Percentiles rank a stretch among this genome's conserved stretches.
phyloP scores from a whole-genome alignment of 2,888 invertebrate species.

The Trissolcus japonicus region DNA sequence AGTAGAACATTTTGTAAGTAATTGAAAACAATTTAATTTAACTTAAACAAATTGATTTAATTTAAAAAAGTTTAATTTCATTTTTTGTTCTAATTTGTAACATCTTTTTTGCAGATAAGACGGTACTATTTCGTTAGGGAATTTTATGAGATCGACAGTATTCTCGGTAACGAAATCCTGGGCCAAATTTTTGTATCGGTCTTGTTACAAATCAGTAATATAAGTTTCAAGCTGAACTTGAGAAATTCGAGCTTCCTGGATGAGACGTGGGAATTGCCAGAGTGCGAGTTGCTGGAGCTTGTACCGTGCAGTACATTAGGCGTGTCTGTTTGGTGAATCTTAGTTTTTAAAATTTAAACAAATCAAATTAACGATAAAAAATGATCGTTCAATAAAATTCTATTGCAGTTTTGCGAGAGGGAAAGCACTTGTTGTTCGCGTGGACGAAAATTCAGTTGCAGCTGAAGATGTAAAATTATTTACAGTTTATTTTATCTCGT shows the following conservation, averaged over 20 bases:
- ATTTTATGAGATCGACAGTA: constrained; percentile 74
- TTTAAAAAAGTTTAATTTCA: too few relatives aligned
- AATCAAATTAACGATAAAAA: neutral
- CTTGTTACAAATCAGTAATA: constrained; percentile 77
- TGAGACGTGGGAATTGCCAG: constrained; percentile 80
- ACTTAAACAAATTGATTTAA: too few relatives aligned
- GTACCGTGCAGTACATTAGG: constrained; percentile 82
- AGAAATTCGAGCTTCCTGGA: constrained; percentile 81
- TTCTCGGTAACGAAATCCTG: constrained; percentile 82
- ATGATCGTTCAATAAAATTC: constrained; percentile 50
- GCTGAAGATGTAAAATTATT: constrained; percentile 80
- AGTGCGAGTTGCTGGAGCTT: constrained; percentile 78
- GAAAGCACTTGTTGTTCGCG: constrained; percentile 79
- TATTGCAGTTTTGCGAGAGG: constrained; percentile 78
- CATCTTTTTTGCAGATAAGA: constrained; percentile 62
- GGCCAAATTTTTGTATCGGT: constrained; percentile 80
- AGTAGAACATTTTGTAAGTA: constrained; percentile 76
- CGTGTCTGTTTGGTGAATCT: constrained; percentile 78
- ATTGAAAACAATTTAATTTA: neutral
- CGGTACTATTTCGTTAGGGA: constrained; percentile 66
- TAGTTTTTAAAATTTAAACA: constrained; percentile 5
- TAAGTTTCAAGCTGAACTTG: constrained; percentile 78
- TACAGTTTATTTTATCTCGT: neutral
- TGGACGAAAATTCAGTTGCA: constrained; percentile 80
- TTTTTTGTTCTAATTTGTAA: neutral